phyloP scores from a whole-genome alignment of 2,113 vertebrate genomes.

The Lota lota region DNA sequence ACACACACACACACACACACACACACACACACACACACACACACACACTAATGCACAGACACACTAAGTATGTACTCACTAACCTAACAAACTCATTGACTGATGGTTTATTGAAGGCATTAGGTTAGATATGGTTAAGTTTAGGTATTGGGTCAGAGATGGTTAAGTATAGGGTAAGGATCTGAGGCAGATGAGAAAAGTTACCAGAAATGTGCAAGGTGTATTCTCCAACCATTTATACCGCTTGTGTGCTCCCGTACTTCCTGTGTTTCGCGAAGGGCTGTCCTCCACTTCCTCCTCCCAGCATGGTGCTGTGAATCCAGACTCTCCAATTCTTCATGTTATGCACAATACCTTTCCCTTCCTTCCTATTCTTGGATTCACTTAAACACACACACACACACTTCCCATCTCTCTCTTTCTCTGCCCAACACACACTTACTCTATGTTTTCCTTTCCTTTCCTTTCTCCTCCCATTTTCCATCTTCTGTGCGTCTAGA shows the following conservation, averaged over 20 bases:
- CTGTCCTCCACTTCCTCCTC: not conserved
- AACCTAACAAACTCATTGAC: not conserved
- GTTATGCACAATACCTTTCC: too few species aligned
- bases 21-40: not conserved
- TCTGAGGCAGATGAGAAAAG: too few species aligned
- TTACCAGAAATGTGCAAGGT: too few species aligned
- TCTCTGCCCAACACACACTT: not conserved
- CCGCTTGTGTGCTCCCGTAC: too few species aligned
- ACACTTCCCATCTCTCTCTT: not conserved
- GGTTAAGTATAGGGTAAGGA: too few species aligned
- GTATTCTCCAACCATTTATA: too few species aligned
- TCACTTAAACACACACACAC: not conserved
- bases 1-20: not conserved
- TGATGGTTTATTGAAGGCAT: not conserved
- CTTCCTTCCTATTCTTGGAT: too few species aligned
- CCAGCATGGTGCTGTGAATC: not conserved
- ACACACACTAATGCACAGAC: slow-evolving; percentile 4
- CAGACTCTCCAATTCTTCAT: not conserved
- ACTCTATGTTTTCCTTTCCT: slow-evolving; percentile 1
- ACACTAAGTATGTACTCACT: not conserved
- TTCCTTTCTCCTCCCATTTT: slow-evolving; percentile 28
- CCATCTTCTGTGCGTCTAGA: slow-evolving; percentile 74
- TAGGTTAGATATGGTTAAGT: not conserved
- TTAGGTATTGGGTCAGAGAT: too few species aligned
- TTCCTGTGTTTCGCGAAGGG: not conserved